phyloP scores from a whole-genome alignment of 2,797 vertebrate genomes.

The Microctenopoma lineatum region DNA sequence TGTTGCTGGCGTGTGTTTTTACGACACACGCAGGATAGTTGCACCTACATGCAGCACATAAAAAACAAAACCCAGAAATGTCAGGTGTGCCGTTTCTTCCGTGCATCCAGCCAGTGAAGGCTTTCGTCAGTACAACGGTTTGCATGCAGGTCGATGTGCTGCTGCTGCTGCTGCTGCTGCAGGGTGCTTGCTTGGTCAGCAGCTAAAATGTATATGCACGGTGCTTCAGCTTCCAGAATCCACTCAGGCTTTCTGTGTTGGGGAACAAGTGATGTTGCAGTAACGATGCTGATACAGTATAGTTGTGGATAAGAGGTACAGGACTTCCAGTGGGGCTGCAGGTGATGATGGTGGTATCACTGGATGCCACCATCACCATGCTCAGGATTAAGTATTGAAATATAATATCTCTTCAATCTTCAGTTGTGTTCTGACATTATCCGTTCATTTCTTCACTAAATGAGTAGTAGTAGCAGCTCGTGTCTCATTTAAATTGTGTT shows the following conservation, averaged over 20 bases:
- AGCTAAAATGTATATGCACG: constrained; percentile 59
- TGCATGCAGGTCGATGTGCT: constrained; percentile 47
- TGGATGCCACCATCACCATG: constrained; percentile 18
- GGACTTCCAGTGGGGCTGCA: constrained; percentile 39
- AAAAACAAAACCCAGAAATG: constrained; percentile 11
- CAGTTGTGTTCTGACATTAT: constrained; percentile 21
- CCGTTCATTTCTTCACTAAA: constrained; percentile 19
- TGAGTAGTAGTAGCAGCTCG: neutral
- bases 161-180: constrained; percentile 58
- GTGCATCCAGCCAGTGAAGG: constrained; percentile 12
- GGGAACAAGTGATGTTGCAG: constrained; percentile 48
- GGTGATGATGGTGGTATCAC: neutral
- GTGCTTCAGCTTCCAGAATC: constrained; percentile 47
- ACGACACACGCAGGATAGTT: constrained; percentile 26
- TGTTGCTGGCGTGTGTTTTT: constrained; percentile 44
- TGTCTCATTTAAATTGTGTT: neutral
- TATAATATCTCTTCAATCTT: constrained; percentile 36
- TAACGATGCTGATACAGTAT: constrained; percentile 18
- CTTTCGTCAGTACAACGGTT: constrained; percentile 31
- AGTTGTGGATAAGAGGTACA: constrained; percentile 17
- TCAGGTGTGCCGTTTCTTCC: constrained; percentile 54
- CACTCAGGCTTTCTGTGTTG: constrained; percentile 46
- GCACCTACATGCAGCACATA: constrained; percentile 42
- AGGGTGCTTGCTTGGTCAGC: constrained; percentile 74
- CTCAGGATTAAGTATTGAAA: constrained; percentile 17